These are phyloP conservation scores for Porites rus DNA, from an alignment of 92 coral and sea anemone genomes.

Conservation along the genomic window DNA sequence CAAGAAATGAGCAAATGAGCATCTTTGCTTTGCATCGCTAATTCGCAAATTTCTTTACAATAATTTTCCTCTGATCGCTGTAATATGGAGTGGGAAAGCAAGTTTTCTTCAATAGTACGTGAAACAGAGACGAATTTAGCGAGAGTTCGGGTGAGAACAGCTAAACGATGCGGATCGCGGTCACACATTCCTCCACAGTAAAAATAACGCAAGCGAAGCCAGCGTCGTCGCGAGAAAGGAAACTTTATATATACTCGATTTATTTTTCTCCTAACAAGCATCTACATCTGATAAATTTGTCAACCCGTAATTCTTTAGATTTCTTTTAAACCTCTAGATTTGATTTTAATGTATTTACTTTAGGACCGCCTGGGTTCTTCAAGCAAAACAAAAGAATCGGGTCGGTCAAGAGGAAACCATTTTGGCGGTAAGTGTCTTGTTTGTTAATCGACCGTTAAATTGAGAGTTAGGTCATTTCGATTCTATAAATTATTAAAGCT, in stretches of 20 bases:
- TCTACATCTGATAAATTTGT: not conserved
- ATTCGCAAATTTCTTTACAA: not conserved
- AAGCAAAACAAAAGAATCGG: constrained; percentile 50
- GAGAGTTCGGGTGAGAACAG: constrained; percentile 78
- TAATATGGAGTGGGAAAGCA: constrained; percentile 92
- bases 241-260: not conserved
- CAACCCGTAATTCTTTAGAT: not conserved
- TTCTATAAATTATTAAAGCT: not conserved
- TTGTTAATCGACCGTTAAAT: constrained; percentile 12
- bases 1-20: constrained; percentile 1
- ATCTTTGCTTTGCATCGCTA: not conserved
- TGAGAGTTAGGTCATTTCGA: not conserved
- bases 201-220: constrained; percentile 7
- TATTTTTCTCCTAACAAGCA: not conserved
- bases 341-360: not conserved
- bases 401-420: constrained; percentile 37
- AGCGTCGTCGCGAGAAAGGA: not conserved
- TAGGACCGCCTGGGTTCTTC: constrained; percentile 68
- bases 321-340: not conserved
- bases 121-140: constrained; percentile 92
- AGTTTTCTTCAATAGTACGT: constrained; percentile 90
- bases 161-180: not conserved
- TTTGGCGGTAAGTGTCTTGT: constrained; percentile 37
- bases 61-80: not conserved
- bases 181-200: constrained; percentile 34